Percentiles rank a stretch among this genome's conserved stretches.
Conservation (phyloP, 1,140 invertebrate species). For the Procambarus clarkii region DNA sequence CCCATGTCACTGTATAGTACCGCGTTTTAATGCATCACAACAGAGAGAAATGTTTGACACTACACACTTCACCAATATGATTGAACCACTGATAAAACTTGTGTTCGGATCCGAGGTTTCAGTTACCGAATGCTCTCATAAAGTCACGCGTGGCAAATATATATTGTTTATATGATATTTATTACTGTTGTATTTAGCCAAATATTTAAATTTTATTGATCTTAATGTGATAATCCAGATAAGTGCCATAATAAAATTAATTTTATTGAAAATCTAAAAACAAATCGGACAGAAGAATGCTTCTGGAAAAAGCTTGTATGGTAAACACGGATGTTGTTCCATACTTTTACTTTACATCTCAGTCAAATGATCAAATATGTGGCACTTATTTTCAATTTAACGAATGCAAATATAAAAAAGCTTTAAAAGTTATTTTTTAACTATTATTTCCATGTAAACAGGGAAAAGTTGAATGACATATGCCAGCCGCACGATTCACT, state of each 20-base stretch:
- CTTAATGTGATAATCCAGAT: background rate
- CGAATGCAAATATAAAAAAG: background rate
- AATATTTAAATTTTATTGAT: background rate
- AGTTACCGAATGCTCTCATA: background rate
- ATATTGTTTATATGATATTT: background rate
- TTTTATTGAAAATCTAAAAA: background rate
- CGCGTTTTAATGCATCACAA: conserved; percentile 37
- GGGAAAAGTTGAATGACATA: background rate
- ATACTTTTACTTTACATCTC: background rate
- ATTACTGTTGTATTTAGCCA: background rate
- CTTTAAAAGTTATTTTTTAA: background rate
- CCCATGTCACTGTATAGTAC: conserved; percentile 25
- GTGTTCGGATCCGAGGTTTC: background rate
- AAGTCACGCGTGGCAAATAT: background rate
- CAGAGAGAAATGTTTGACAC: conserved; percentile 11
- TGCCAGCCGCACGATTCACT: background rate
- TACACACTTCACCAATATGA: background rate
- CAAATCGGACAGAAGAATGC: conserved; percentile 46
- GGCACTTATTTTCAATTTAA: background rate
- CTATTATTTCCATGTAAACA: background rate
- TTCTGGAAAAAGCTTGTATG: conserved; percentile 32
- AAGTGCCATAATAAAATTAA: background rate
- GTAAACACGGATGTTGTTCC: background rate
- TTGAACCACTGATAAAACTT: conserved; percentile 11
- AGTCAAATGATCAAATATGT: background rate